These are phyloP conservation scores for Meliscaeva auricollis DNA, from an alignment of 2,888 invertebrate species.

Conservation along the genomic window DNA sequence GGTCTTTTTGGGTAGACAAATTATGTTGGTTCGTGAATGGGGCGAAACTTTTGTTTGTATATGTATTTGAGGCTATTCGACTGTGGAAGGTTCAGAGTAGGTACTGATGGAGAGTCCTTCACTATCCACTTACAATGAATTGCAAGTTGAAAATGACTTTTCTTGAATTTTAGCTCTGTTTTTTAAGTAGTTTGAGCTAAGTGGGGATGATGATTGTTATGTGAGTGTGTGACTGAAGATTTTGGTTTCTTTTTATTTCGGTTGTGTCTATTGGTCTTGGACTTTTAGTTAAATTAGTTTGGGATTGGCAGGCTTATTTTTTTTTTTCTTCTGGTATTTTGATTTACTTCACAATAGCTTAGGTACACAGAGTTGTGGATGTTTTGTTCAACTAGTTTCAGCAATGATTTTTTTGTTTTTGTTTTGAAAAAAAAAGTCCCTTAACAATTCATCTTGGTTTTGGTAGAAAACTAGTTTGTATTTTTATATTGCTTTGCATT, in stretches of 20 bases:
- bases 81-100: too few species aligned
- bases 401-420: too few species aligned
- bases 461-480: too few species aligned
- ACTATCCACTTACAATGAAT: constrained; percentile 70
- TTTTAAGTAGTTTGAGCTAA: constrained; percentile 42
- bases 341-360: too few species aligned
- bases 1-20: constrained; percentile 70
- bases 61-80: neutral
- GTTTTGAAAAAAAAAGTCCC: too few species aligned
- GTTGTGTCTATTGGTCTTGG: constrained; percentile 47
- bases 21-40: constrained; percentile 57
- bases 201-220: constrained; percentile 30
- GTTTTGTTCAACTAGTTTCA: too few species aligned
- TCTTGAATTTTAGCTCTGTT: constrained; percentile 57
- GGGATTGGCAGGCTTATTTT: too few species aligned
- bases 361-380: too few species aligned
- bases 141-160: constrained; percentile 74
- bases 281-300: constrained; percentile 59
- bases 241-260: neutral
- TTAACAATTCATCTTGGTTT: too few species aligned
- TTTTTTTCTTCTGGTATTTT: too few species aligned
- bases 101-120: constrained; percentile 35
- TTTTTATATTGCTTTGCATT: too few species aligned
- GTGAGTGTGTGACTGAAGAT: neutral
- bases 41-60: constrained; percentile 24